A percentile compares a stretch with the other conserved stretches of the same genome.
These are phyloP conservation scores for Dolomedes plantarius DNA, from an alignment of 2,888 invertebrate genomes.

Conservation along the genomic window DNA sequence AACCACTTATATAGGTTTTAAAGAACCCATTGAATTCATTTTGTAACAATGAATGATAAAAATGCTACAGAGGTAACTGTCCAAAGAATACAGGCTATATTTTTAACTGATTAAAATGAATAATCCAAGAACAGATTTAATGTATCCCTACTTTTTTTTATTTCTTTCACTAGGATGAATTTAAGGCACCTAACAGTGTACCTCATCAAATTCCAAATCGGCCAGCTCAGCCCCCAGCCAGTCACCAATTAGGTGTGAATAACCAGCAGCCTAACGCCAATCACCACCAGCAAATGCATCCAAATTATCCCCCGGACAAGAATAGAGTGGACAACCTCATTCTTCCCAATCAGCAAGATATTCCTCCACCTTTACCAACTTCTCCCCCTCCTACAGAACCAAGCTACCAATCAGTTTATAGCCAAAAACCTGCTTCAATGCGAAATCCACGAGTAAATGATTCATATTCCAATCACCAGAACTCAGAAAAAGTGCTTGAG, in stretches of 20 bases:
- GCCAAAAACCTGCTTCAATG: conserved; percentile 51
- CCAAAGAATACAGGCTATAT: no score
- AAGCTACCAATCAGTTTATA: conserved; percentile 67
- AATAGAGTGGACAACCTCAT: conserved; percentile 21
- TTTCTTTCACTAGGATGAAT: conserved; percentile 75
- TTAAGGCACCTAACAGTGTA: conserved; percentile 37
- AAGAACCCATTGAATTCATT: no score
- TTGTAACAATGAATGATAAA: no score
- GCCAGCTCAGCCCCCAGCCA: conserved; percentile 28
- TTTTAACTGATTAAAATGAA: no score
- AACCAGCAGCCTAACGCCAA: conserved; percentile 17
- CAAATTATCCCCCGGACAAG: conserved; percentile 32
- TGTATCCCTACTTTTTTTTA: conserved; percentile 4
- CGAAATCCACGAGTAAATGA: conserved; percentile 29
- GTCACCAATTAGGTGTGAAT: conserved; percentile 32
- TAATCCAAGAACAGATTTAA: no score
- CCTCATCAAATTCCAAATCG: conserved; percentile 49
- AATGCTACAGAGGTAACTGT: no score
- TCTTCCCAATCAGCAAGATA: conserved; percentile 76
- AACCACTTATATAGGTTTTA: no score
- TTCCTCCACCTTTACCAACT: conserved; percentile 75
- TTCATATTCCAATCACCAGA: conserved; percentile 17
- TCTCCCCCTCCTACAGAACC: conserved; percentile 74
- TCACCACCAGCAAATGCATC: conserved; percentile 9
- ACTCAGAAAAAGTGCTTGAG: conserved; percentile 64